Evolutionary conservation across 92 coral and sea anemone genomes (phyloP).

Genomic region (Umimayanthus kanabou): DNA sequence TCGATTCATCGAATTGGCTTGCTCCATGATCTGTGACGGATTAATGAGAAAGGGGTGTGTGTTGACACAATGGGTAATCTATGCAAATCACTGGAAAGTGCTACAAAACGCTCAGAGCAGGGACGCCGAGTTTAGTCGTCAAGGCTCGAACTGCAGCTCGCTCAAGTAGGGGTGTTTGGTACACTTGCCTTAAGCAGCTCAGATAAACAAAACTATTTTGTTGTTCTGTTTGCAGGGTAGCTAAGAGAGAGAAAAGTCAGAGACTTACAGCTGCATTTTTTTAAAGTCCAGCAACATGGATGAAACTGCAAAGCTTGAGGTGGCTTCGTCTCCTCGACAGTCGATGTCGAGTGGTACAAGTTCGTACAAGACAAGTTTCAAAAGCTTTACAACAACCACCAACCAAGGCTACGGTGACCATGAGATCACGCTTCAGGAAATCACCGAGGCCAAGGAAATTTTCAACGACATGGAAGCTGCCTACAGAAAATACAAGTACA

Average conservation of each 20-base stretch:
- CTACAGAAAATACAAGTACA: constrained; percentile 79
- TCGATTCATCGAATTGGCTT: constrained; percentile 45
- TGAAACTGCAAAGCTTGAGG: constrained; percentile 23
- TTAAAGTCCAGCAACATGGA: constrained; percentile 30
- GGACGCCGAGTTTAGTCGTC: constrained; percentile 39
- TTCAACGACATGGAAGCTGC: constrained; percentile 92
- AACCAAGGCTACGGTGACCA: constrained; percentile 46
- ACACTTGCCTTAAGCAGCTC: constrained; percentile 1
- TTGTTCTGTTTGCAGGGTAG: constrained; percentile 24
- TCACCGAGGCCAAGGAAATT: constrained; percentile 91
- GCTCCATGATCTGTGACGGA: constrained; percentile 37
- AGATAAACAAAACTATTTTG: background rate
- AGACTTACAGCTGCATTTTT: constrained; percentile 10
- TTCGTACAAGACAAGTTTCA: constrained; percentile 52
- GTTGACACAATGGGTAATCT: constrained; percentile 37
- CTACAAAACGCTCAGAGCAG: constrained; percentile 35
- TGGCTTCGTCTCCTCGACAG: background rate
- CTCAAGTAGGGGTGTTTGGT: background rate
- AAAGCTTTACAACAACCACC: constrained; percentile 58
- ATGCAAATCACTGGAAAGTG: constrained; percentile 19
- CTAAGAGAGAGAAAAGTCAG: background rate
- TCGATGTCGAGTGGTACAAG: constrained; percentile 4
- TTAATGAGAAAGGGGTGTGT: constrained; percentile 29
- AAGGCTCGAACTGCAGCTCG: constrained; percentile 32
- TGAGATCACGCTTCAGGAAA: constrained; percentile 89